Conservation (phyloP, 2,113 vertebrate genomes). For the Lagopus leucura region DNA sequence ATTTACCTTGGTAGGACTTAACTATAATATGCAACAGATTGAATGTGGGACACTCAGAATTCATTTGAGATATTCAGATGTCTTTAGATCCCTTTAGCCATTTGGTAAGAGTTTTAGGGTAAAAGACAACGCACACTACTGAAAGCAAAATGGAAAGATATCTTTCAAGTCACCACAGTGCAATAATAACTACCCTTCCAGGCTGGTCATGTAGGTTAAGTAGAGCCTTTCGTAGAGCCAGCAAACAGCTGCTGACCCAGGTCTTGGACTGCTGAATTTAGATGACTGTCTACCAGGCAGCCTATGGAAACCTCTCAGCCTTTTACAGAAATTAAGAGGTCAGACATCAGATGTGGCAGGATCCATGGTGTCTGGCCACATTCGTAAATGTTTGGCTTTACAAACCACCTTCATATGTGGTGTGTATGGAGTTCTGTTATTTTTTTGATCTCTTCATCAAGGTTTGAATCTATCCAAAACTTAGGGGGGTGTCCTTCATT, state of each 20-base stretch:
- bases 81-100: background rate
- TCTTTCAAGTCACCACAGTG: background rate
- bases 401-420: background rate
- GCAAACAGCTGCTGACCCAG: background rate
- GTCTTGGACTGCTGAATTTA: background rate
- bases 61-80: background rate
- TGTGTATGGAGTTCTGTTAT: rapidly evolving
- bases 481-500: background rate
- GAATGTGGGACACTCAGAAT: background rate
- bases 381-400: background rate
- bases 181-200: background rate
- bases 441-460: background rate
- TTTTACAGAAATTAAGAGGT: background rate
- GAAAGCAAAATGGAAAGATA: background rate
- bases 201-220: background rate
- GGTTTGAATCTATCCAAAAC: background rate
- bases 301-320: background rate
- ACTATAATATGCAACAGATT: background rate
- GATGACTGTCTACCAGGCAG: background rate
- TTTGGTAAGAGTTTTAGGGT: background rate
- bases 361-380: background rate
- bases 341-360: background rate
- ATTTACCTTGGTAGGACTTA: background rate
- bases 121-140: background rate
- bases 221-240: background rate